phyloP scores from a whole-genome alignment of 2,113 vertebrate species.

The Elanus axillaris region DNA sequence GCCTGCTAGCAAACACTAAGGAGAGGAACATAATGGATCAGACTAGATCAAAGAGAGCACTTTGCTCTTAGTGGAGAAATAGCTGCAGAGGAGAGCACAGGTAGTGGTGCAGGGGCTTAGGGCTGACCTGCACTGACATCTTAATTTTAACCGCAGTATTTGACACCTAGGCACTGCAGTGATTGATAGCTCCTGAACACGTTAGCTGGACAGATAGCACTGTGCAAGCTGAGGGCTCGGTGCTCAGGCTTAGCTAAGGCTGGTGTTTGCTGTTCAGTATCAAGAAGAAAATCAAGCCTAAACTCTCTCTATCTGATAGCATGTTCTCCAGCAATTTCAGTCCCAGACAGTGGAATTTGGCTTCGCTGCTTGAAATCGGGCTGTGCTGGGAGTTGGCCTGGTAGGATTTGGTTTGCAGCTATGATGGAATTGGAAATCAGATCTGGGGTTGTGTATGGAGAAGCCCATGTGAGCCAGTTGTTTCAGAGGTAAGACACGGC shows the following conservation, averaged over 20 bases:
- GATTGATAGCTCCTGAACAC: background rate
- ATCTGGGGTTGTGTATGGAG: background rate
- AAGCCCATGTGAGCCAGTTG: background rate
- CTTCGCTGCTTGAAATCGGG: background rate
- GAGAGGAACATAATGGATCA: background rate
- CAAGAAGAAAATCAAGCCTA: background rate
- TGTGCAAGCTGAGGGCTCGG: fast-evolving
- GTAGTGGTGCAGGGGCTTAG: background rate
- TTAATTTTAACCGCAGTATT: background rate
- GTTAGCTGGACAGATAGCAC: background rate
- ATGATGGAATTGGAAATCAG: background rate
- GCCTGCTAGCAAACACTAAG: background rate
- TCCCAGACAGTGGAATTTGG: background rate
- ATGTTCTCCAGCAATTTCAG: background rate
- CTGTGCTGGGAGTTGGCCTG: background rate
- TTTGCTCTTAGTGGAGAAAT: fast-evolving
- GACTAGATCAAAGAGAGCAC: background rate
- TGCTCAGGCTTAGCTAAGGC: background rate
- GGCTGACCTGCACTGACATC: background rate
- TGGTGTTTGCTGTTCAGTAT: background rate
- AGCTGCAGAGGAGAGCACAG: background rate
- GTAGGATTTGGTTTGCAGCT: background rate
- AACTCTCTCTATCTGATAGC: background rate
- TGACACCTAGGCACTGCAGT: fast-evolving
- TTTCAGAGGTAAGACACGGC: background rate